These are phyloP conservation scores for Hypomecis punctinalis DNA, from an alignment of 2,888 invertebrate species.

Conservation along the genomic window DNA sequence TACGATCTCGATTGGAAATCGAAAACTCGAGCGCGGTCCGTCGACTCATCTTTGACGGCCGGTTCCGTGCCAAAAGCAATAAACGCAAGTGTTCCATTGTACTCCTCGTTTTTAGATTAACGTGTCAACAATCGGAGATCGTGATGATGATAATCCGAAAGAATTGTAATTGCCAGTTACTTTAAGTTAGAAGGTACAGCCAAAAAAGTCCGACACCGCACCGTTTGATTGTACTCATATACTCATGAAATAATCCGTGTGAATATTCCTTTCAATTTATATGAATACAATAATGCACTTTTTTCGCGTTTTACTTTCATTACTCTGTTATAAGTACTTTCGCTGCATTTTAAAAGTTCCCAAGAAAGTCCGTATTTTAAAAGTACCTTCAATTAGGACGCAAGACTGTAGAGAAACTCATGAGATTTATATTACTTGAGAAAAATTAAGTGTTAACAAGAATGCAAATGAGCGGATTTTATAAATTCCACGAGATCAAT, in stretches of 20 bases:
- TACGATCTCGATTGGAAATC: constrained; percentile 65
- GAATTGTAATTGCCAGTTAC: constrained; percentile 35
- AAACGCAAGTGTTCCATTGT: constrained; percentile 61
- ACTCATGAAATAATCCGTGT: constrained; percentile 21
- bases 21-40: constrained; percentile 63
- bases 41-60: constrained; percentile 62
- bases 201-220: constrained; percentile 18
- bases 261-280: constrained; percentile 27
- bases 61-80: constrained; percentile 65
- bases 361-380: constrained; percentile 12
- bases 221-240: constrained; percentile 12
- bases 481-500: constrained; percentile 26
- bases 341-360: constrained; percentile 23
- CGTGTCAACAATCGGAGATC: constrained; percentile 54
- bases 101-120: constrained; percentile 62
- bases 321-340: constrained; percentile 25
- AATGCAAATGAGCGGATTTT: constrained; percentile 32
- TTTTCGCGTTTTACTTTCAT: constrained; percentile 24
- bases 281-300: constrained; percentile 28
- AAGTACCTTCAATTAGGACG: neutral
- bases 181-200: constrained; percentile 18
- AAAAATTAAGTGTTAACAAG: constrained; percentile 35
- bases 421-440: constrained; percentile 16
- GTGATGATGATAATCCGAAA: constrained; percentile 44
- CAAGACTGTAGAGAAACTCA: constrained; percentile 2